phyloP scores from a whole-genome alignment of 1,140 invertebrate species.

The Lasaia peninsularis region DNA sequence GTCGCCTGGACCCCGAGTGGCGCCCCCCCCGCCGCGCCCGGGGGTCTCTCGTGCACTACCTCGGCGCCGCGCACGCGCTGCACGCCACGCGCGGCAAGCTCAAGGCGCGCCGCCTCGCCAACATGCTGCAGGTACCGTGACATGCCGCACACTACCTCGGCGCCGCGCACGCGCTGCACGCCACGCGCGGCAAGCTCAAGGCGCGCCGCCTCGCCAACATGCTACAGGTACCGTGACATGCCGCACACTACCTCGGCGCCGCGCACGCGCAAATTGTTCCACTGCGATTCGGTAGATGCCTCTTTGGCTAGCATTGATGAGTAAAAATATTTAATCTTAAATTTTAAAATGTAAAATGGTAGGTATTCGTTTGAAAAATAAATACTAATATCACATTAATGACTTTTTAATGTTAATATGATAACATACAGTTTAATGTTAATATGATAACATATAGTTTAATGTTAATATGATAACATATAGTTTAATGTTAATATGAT shows the following conservation, averaged over 20 bases:
- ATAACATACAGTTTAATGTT: too few species aligned
- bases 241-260: constrained; percentile 79
- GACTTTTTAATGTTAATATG: too few species aligned
- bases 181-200: constrained; percentile 86
- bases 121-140: constrained; percentile 78
- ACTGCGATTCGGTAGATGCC: too few species aligned
- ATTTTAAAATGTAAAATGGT: too few species aligned
- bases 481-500: too few species aligned
- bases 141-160: constrained; percentile 77
- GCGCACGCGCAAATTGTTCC: constrained; percentile 81
- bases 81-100: constrained; percentile 85
- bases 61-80: constrained; percentile 82
- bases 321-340: too few species aligned
- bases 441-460: too few species aligned
- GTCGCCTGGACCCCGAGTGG: constrained; percentile 86
- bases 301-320: too few species aligned
- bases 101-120: constrained; percentile 83
- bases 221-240: constrained; percentile 67
- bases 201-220: constrained; percentile 82
- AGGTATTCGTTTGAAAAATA: too few species aligned
- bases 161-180: constrained; percentile 81
- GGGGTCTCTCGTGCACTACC: constrained; percentile 80
- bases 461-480: too few species aligned
- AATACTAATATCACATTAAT: too few species aligned
- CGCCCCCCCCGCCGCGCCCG: constrained; percentile 80